phyloP scores from a whole-genome alignment of 35 echinoderm and acorn worm genomes.

The Strongylocentrotus purpuratus region DNA sequence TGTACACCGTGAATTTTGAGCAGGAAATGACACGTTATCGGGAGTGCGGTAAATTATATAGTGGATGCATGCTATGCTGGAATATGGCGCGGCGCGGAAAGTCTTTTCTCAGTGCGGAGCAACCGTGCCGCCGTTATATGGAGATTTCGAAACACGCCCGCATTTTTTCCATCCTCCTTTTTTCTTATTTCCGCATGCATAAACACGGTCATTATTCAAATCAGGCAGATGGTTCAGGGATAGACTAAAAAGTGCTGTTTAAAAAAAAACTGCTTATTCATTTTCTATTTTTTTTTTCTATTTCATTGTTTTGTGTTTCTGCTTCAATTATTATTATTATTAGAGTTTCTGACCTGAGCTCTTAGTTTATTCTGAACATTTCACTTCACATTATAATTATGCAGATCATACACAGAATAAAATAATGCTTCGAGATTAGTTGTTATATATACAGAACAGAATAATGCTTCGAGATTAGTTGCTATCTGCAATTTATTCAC shows the following conservation, averaged over 20 bases:
- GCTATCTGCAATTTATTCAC: too few species aligned
- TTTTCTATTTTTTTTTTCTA: not conserved
- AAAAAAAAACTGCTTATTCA: not conserved
- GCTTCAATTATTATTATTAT: not conserved
- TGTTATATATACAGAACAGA: too few species aligned
- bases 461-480: too few species aligned
- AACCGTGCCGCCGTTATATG: not conserved
- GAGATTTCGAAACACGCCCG: not conserved
- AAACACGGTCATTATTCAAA: not conserved
- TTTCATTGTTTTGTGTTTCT: not conserved
- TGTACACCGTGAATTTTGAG: not conserved
- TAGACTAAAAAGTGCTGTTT: not conserved
- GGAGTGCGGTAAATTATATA: not conserved
- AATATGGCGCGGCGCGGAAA: not conserved
- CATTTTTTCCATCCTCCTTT: not conserved
- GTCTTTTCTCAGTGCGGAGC: not conserved
- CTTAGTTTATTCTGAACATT: too few species aligned
- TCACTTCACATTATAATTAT: too few species aligned
- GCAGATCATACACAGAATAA: too few species aligned
- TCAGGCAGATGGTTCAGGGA: not conserved
- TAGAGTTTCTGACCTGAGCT: too few species aligned
- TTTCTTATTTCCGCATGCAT: not conserved
- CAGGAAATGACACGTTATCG: not conserved
- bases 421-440: too few species aligned
- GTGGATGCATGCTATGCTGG: too few species aligned